phyloP scores from a whole-genome alignment of 1,140 invertebrate genomes.

The Stegodyphus dumicola region DNA sequence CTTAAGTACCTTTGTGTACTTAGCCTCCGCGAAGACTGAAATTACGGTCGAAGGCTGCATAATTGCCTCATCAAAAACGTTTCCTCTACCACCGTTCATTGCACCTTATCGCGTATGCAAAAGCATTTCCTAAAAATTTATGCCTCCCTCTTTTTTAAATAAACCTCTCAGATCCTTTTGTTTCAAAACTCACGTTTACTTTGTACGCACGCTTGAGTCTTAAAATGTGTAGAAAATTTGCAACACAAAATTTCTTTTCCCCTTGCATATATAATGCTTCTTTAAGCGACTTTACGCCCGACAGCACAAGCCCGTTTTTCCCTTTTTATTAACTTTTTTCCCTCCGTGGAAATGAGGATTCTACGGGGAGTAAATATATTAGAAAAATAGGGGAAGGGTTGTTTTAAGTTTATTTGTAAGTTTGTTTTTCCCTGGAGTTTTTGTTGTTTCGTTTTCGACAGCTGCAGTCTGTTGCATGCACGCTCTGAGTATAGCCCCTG shows the following conservation, averaged over 20 bases:
- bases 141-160: neutral
- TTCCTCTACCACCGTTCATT: neutral
- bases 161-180: neutral
- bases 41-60: neutral
- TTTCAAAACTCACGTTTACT: neutral
- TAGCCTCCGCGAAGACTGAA: neutral
- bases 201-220: neutral
- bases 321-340: neutral
- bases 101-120: constrained; percentile 14
- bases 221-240: constrained; percentile 28
- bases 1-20: too few species aligned
- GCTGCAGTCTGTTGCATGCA: too few species aligned
- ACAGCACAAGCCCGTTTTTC: neutral
- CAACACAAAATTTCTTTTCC: neutral
- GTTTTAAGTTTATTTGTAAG: neutral
- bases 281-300: constrained; percentile 29
- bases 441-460: too few species aligned
- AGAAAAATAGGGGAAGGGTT: too few species aligned
- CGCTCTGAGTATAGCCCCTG: too few species aligned
- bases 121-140: neutral
- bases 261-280: constrained; percentile 32
- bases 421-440: neutral
- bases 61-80: constrained; percentile 29
- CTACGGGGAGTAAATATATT: too few species aligned
- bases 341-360: too few species aligned